Percentiles rank a stretch among this genome's conserved stretches.
Evolutionary conservation across 2,888 invertebrate genomes (phyloP).

Genomic region (Chamaedrilus cognettii): DNA sequence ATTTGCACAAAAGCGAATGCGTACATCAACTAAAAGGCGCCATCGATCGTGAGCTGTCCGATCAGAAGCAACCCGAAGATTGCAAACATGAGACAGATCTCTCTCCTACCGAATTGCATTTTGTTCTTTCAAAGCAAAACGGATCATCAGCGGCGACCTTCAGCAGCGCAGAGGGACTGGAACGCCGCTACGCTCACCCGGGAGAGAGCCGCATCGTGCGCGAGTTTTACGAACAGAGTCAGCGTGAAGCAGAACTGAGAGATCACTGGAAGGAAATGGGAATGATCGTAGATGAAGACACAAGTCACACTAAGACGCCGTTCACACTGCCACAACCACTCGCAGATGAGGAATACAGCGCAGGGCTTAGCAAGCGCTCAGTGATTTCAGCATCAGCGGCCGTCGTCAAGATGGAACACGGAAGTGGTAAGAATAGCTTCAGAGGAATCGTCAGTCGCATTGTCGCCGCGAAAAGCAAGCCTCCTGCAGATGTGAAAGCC

Average conservation of each 20-base stretch:
- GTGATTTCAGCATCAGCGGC: not conserved
- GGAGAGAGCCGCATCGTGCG: conserved; percentile 59
- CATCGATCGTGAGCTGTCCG: no score
- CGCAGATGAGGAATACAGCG: conserved; percentile 4
- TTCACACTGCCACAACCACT: conserved; percentile 28
- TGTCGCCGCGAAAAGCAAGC: not conserved
- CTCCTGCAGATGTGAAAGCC: not conserved
- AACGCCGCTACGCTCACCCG: conserved; percentile 37
- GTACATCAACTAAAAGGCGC: no score
- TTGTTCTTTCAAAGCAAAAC: no score
- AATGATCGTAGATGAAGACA: conserved; percentile 16
- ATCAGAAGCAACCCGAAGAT: no score
- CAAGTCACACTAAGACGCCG: conserved; percentile 23
- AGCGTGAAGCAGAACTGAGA: conserved; percentile 63
- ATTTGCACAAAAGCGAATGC: no score
- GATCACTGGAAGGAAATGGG: conserved; percentile 37
- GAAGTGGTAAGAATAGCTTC: not conserved
- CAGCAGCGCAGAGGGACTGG: no score
- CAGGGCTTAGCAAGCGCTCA: not conserved
- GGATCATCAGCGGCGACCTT: no score
- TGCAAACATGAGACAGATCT: no score
- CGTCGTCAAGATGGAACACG: not conserved
- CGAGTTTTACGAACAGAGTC: conserved; percentile 62
- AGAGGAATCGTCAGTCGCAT: not conserved
- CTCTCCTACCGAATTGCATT: no score